Evolutionary conservation across 2,797 vertebrate species (phyloP).

Genomic region (Poeciliopsis presidionis): DNA sequence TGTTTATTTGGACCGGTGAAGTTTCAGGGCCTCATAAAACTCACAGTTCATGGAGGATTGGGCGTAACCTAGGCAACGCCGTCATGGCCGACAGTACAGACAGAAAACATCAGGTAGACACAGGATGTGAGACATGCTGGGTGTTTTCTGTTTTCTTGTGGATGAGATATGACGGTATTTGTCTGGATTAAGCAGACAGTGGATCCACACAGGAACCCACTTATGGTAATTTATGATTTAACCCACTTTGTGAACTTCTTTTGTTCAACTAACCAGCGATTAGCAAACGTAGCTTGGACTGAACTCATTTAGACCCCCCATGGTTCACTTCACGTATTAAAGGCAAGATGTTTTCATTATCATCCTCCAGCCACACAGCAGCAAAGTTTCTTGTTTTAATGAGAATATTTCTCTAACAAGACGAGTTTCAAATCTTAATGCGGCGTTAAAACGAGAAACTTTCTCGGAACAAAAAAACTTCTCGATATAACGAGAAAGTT

Average conservation of each 20-base stretch:
- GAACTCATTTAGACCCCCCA: too few relatives aligned
- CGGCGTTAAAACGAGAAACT: too few relatives aligned
- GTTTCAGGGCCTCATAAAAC: conserved; percentile 65
- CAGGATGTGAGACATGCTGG: not conserved
- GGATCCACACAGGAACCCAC: not conserved
- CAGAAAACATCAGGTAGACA: conserved; percentile 49
- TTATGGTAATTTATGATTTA: not conserved
- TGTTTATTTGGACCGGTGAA: conserved; percentile 54
- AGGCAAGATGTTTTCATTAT: too few relatives aligned
- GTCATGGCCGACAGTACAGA: conserved; percentile 6
- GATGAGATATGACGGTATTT: too few relatives aligned
- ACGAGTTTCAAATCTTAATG: too few relatives aligned
- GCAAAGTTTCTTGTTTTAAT: too few relatives aligned
- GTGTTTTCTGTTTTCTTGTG: not conserved
- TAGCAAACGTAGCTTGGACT: not conserved
- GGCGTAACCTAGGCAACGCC: conserved; percentile 60
- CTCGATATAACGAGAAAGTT: too few relatives aligned
- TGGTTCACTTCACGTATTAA: not conserved
- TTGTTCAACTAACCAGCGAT: not conserved
- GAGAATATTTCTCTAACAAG: too few relatives aligned
- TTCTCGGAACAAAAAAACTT: too few relatives aligned
- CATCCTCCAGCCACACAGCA: too few relatives aligned
- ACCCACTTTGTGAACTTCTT: not conserved
- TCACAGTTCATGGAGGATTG: conserved; percentile 52
- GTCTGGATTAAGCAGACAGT: not conserved